Conservation (phyloP, 1,140 invertebrate species). For the Coptotermes formosanus region DNA sequence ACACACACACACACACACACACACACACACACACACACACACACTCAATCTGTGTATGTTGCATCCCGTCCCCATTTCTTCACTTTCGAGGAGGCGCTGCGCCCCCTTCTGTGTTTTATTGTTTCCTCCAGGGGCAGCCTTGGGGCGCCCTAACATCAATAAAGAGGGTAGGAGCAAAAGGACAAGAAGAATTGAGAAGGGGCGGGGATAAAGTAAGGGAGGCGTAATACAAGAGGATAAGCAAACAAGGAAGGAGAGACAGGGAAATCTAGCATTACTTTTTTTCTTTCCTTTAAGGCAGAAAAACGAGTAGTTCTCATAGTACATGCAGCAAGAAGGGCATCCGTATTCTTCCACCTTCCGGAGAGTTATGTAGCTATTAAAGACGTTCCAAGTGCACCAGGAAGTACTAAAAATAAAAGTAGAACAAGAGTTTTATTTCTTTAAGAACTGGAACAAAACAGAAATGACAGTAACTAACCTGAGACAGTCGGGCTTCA, state of each 20-base stretch:
- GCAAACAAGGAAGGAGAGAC: conserved; percentile 28
- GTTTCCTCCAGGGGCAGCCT: conserved; percentile 24
- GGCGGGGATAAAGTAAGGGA: conserved; percentile 23
- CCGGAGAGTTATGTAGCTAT: not conserved
- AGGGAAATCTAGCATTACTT: not conserved
- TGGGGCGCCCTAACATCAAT: conserved; percentile 30
- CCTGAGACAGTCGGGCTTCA: not conserved
- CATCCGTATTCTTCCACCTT: not conserved
- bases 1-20: too few species aligned
- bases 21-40: too few species aligned
- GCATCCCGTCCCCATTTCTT: not conserved
- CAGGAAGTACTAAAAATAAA: not conserved
- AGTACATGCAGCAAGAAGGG: not conserved
- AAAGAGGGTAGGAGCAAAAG: conserved; percentile 28
- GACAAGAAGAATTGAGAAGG: conserved; percentile 20
- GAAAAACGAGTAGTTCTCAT: conserved; percentile 11
- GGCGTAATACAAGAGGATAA: conserved; percentile 28
- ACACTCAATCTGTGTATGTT: conserved; percentile 20
- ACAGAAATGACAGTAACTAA: not conserved
- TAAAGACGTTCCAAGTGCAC: conserved; percentile 10
- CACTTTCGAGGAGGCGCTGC: not conserved
- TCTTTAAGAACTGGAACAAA: not conserved
- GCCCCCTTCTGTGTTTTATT: conserved; percentile 26
- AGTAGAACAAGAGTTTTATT: not conserved
- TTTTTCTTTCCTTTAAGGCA: not conserved